phyloP scores from a whole-genome alignment of 2,113 vertebrate species.

The Strigops habroptila region DNA sequence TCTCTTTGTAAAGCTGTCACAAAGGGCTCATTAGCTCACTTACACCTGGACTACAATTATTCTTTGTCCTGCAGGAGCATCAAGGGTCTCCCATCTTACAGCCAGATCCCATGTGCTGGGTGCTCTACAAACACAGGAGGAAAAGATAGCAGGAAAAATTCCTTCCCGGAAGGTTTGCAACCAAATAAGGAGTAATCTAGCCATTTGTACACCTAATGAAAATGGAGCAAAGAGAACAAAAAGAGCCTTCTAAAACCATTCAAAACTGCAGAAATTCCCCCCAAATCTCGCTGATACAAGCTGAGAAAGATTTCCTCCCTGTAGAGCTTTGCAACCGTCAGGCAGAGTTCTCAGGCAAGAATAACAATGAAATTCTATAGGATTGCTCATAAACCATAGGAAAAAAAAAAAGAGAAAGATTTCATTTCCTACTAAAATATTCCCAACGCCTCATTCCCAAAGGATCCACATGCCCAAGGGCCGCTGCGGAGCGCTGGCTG shows the following conservation, averaged over 20 bases:
- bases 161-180: not conserved
- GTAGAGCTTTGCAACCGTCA: not conserved
- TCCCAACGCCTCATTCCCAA: not conserved
- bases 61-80: not conserved
- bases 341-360: slow-evolving; percentile 45
- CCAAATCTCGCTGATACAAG: slow-evolving; percentile 28
- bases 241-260: not conserved
- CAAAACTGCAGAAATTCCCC: not conserved
- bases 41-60: not conserved
- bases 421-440: slow-evolving; percentile 11
- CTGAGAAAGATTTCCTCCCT: slow-evolving; percentile 24
- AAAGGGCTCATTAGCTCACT: not conserved
- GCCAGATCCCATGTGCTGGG: not conserved
- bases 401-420: not conserved
- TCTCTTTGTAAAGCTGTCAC: not conserved
- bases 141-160: not conserved
- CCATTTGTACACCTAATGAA: not conserved
- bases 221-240: not conserved
- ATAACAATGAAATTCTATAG: slow-evolving; percentile 1
- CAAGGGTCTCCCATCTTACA: not conserved
- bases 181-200: not conserved
- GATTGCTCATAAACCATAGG: slow-evolving; percentile 8
- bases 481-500: not conserved
- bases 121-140: not conserved
- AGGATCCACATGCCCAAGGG: not conserved